Evolutionary conservation across 2,113 vertebrate genomes (phyloP), one percentile per base, ranked within the genome.

Genomic region (Oryzias woworae): DNA sequence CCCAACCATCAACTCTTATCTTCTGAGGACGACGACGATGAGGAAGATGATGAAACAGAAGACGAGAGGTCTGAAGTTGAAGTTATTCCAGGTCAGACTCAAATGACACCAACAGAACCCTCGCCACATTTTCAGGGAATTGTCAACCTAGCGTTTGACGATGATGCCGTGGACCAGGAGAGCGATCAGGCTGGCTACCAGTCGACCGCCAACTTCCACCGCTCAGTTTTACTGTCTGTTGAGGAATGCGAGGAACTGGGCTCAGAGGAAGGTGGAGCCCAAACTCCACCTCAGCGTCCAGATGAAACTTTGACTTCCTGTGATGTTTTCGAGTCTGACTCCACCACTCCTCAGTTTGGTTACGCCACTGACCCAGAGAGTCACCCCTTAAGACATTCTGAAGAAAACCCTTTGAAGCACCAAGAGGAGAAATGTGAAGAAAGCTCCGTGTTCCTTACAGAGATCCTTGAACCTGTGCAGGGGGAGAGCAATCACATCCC

Each of bases 221-320:
- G 96, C 3, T 98, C 97, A 0, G 91, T 98, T 76, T 82, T 99
- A 65, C 95, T 99, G 52, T 99, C 96, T 0, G 97, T 98, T 14
- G 96, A 98, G 67, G 97, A 99, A 82, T 98, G 97, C n/a, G 97
- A 99, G 82, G 97, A 99, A 82, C 24, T 98, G 67, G 95, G 92
- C 60, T 95, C 94, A 18, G 97, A 99, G 16, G 96, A 99, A 58
- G 92, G 85, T 2, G 93, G 94, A 7, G 78, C 62, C 49, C 93
- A 91, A 17, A 89, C 86, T 20, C 89, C 90, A 4, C 77, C 65
- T 58, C 91, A 87, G 17, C 90, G 82, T 17, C 79, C 88, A 0
- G 3, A 66, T 6, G 90, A 88, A 43, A 73, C 71, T 16, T 73
- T 77, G 36, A 93, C 92, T 28, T 92, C 93, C 43, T 90, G 91